These are phyloP conservation scores for Eospalax fontanierii DNA, from an alignment of 2,797 vertebrate genomes.

Conservation along the genomic window DNA sequence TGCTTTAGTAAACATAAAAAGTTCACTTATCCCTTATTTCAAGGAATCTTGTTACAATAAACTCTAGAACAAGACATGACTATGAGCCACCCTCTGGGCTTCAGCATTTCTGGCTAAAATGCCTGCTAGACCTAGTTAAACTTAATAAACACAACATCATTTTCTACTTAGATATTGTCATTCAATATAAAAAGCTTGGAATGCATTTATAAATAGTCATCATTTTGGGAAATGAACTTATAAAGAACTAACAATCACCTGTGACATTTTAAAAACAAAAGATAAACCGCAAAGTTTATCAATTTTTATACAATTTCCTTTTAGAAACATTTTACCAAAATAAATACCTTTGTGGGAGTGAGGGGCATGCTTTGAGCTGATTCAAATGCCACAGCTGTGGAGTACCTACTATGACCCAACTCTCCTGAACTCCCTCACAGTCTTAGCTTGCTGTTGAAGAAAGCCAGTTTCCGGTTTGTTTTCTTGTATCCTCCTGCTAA, in stretches of 20 bases:
- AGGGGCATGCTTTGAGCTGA: not conserved
- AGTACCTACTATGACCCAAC: no score
- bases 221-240: constrained; percentile 57
- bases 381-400: not conserved
- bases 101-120: constrained; percentile 60
- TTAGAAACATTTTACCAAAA: constrained; percentile 62
- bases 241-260: not conserved
- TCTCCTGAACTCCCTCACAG: no score
- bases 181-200: constrained; percentile 15
- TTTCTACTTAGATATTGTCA: constrained; percentile 58
- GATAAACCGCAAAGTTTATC: not conserved
- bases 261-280: constrained; percentile 62
- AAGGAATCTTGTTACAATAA: constrained; percentile 1
- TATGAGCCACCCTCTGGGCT: not conserved
- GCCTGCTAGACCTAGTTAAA: constrained; percentile 10
- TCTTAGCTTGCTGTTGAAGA: not conserved
- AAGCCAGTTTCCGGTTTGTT: not conserved
- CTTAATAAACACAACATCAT: constrained; percentile 43
- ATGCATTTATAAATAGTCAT: constrained; percentile 55
- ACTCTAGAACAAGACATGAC: constrained; percentile 5
- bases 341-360: not conserved
- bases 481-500: not conserved
- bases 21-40: not conserved
- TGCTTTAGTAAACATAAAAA: constrained; percentile 45
- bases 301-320: constrained; percentile 45